Evolutionary conservation across 2,113 vertebrate genomes (phyloP), one percentile per base, ranked within the genome.

Genomic region (Serilophus lunatus): DNA sequence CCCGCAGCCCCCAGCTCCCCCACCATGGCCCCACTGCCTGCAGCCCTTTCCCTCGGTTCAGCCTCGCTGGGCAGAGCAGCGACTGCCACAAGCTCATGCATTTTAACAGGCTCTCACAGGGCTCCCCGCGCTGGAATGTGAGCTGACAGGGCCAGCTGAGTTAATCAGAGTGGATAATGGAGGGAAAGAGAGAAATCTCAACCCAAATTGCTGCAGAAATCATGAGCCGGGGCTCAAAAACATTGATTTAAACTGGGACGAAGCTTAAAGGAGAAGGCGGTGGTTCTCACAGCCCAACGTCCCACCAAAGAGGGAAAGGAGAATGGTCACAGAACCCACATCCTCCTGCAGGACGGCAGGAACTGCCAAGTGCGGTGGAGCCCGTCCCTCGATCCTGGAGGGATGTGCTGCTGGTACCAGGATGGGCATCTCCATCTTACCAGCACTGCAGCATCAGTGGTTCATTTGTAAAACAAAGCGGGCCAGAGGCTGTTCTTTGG

Each of bases 111-210:
- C 68, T 95, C 92, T 95, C 57, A 70, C 85, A 15, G 10, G 93
- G 59, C 92, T 96, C 91, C 69, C 88, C 3, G 8, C 53, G 4
- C 44, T 1, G 36, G 96, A 96, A 97, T 97, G 97, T 94, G 96
- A 96, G 90, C 96, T 98, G 97, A 97, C 97, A 97, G 98, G 97
- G 96, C 97, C 96, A 93, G 97, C 96, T 95, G 97, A 97, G 98
- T 97, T 98, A 97, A 98, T 97, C 98, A 97, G 97, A 95, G 97
- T 95, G 97, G 97, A 97, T 98, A 98, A 98, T 97, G 97, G 97
- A 97, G 82, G 97, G 90, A 97, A 93, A 97, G 97, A 97, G 96
- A 97, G 98, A 97, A 98, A 97, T 94, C 93, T 89, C 96, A 74
- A 88, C 92, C 95, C 97, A 98, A 97, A 98, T 97, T 97, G 97